A percentile compares a stretch with the other conserved stretches of the same genome.
Conservation (phyloP, 2,888 invertebrate species). For the Sclerodermus sp. region DNA sequence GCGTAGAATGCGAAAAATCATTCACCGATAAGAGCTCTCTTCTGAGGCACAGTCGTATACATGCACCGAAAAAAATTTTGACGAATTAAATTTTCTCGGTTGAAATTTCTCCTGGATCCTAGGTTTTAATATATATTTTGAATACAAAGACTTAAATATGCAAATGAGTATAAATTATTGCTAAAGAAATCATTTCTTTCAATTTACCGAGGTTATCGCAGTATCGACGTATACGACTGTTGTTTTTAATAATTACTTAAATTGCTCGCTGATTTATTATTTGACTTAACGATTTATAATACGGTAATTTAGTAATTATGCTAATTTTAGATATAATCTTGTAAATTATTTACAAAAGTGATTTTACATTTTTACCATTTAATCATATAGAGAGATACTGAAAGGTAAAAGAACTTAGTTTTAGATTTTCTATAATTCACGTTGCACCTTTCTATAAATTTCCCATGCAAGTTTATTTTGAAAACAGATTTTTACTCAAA, state of each 20-base stretch:
- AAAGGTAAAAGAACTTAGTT: no score
- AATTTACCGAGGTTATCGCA: no score
- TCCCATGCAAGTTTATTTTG: not conserved
- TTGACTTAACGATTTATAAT: not conserved
- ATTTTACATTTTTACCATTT: not conserved
- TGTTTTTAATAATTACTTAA: no score
- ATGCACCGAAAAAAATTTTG: slow-evolving; percentile 48
- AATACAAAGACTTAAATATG: no score
- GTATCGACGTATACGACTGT: no score
- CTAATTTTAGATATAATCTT: not conserved
- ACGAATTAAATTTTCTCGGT: not conserved
- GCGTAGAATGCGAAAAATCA: slow-evolving; percentile 67
- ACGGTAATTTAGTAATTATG: not conserved
- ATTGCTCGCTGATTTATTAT: no score
- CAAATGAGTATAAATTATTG: no score
- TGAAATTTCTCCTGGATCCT: no score
- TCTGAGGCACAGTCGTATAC: slow-evolving; percentile 63
- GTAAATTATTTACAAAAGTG: not conserved
- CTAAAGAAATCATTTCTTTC: no score
- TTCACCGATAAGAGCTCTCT: slow-evolving; percentile 76
- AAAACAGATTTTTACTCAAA: not conserved
- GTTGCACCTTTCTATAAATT: not conserved
- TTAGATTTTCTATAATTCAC: no score
- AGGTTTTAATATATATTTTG: no score
- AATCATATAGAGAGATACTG: no score